Evolutionary conservation across 2,888 invertebrate genomes (phyloP).

Genomic region (Nemotelus pantherinus): DNA sequence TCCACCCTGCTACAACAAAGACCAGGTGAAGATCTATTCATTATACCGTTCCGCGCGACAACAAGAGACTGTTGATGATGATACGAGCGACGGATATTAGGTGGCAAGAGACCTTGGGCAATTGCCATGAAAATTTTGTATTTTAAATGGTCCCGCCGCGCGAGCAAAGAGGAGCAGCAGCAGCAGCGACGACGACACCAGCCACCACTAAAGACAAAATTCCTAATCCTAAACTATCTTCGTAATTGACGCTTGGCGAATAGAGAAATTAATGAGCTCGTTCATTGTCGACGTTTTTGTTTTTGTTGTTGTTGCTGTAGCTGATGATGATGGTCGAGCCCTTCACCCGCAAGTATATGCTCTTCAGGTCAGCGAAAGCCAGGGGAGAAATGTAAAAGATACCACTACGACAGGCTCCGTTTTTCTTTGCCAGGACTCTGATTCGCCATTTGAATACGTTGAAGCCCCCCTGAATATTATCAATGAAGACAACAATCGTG

Average conservation of each 20-base stretch:
- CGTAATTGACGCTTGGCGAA: slow-evolving; percentile 23
- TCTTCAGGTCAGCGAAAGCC: no score
- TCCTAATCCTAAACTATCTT: slow-evolving; percentile 24
- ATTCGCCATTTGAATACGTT: no score
- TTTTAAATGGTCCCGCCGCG: neutral
- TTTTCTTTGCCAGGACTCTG: no score
- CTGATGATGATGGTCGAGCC: neutral
- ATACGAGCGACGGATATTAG: neutral
- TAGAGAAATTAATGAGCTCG: slow-evolving; percentile 24
- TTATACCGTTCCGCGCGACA: neutral
- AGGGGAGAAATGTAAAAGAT: no score
- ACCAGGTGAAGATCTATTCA: no score
- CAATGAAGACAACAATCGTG: no score
- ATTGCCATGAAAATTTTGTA: neutral
- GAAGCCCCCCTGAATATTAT: no score
- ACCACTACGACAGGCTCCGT: no score
- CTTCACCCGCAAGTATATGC: no score
- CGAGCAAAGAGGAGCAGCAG: neutral
- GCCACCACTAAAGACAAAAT: neutral
- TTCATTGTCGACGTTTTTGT: neutral
- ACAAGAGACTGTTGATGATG: neutral
- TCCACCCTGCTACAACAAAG: no score
- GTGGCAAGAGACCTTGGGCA: neutral
- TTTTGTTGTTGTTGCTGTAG: neutral
- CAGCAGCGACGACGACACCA: neutral